Base-by-base conservation (phyloP, 2,888 invertebrate genomes). In the Temnothorax unifasciatus region DNA sequence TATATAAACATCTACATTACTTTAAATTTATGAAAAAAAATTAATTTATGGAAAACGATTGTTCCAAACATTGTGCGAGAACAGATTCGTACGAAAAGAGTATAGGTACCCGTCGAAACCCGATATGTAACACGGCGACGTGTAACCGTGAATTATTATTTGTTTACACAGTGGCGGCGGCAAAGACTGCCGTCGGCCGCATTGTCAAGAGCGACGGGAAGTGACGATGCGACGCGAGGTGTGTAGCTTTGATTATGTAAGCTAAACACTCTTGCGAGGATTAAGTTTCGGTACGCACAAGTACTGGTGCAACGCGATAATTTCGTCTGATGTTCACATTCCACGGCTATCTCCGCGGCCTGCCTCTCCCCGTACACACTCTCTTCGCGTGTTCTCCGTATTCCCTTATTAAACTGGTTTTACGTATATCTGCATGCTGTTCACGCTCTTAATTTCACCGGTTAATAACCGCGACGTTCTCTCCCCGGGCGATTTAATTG, bases 281-380 rank as follows among this genome's bases (percentile, higher is more conserved):
- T 59, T 81, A 18, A 75, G 59, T 75, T 74, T 74, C 74, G 81
- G 75, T 74, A 25, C 29, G 44, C 71, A 44, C 21, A 15, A 29
- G 69, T 44, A 66, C 59, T 47, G 77, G 57, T 81, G 74, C 77
- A 69, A 21, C 69, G 69, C 61, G 81, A 81, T 81, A 81, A 81
- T 71, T 81, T 75, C 75, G 71, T 68, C 82, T 77, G 84, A 83
- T 90, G 85, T 84, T 86, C 88, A 83, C 87, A 87, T 89, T 89
- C 88, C 87, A 81, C 18, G 25, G 83, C 82, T 90, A 90, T 90
- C 90, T 88, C 50, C 74, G 34, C 50, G 75, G 63, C 63, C 50
- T 38, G 38, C 25, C 29, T 44, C 52, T n/a, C 25, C 15, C 38
- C 13, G 15, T 21, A 13, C 3, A 44, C 18, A 21, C 11, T 47